Conservation (phyloP, 2,888 invertebrate species). For the Prosopocoilus inquinatus region DNA sequence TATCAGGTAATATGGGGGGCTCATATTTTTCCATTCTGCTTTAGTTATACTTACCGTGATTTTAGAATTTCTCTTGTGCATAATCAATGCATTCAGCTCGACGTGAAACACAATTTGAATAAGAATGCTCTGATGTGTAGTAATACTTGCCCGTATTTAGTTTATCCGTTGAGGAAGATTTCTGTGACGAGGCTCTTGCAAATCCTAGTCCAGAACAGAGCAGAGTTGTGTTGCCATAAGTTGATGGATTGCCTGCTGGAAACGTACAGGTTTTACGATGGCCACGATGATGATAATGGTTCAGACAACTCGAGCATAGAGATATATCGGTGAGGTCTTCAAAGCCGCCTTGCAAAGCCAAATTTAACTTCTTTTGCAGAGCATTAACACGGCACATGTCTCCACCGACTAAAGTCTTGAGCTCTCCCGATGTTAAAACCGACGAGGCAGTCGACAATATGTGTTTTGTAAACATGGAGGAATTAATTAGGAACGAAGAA, state of each 20-base stretch:
- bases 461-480: constrained; percentile 59
- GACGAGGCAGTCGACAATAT: constrained; percentile 42
- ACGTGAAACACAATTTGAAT: constrained; percentile 57
- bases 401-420: constrained; percentile 55
- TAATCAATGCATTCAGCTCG: constrained; percentile 61
- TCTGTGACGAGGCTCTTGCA: constrained; percentile 74
- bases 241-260: constrained; percentile 68
- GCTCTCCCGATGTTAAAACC: constrained; percentile 50
- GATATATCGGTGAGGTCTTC: constrained; percentile 62
- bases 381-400: constrained; percentile 71
- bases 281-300: constrained; percentile 53
- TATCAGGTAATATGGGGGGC: constrained; percentile 51
- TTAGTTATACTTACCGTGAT: constrained; percentile 7
- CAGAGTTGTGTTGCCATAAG: constrained; percentile 68
- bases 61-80: constrained; percentile 62
- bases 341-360: neutral
- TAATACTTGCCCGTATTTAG: constrained; percentile 71
- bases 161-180: constrained; percentile 69
- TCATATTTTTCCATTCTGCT: neutral
- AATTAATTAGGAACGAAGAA: constrained; percentile 66
- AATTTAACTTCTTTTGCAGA: constrained; percentile 47
- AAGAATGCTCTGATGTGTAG: constrained; percentile 65
- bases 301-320: constrained; percentile 69
- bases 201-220: constrained; percentile 67
- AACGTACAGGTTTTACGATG: constrained; percentile 61